These are phyloP conservation scores for Drosophila mulleri DNA, from an alignment of 2,888 invertebrate genomes.

Conservation along the genomic window DNA sequence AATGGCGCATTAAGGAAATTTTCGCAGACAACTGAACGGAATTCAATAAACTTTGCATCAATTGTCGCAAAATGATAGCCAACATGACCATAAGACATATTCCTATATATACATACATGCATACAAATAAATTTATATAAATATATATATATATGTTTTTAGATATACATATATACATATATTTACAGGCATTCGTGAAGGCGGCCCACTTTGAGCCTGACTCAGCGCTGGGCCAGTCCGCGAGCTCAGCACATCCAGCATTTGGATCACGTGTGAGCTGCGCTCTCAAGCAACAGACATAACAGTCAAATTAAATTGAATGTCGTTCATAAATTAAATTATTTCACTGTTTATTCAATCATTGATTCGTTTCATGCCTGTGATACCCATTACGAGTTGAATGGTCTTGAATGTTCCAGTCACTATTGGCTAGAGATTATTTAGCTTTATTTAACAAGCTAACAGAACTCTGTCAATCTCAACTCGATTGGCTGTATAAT, in stretches of 20 bases:
- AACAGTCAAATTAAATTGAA: slow-evolving; percentile 77
- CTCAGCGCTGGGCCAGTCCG: slow-evolving; percentile 13
- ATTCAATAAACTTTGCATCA: slow-evolving; percentile 75
- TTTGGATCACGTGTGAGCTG: slow-evolving; percentile 72
- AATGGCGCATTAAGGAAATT: slow-evolving; percentile 80
- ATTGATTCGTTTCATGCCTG: slow-evolving; percentile 6
- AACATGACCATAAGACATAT: slow-evolving; percentile 37
- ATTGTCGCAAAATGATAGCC: slow-evolving; percentile 55
- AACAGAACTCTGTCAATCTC: neutral
- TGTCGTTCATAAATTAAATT: slow-evolving; percentile 68
- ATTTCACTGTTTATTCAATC: slow-evolving; percentile 25
- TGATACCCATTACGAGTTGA: slow-evolving; percentile 18
- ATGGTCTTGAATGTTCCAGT: neutral
- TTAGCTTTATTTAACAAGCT: neutral
- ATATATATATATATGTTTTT: neutral
- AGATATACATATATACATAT: neutral
- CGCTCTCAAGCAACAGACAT: slow-evolving; percentile 62
- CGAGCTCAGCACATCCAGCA: slow-evolving; percentile 36
- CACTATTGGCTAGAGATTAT: neutral
- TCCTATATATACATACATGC: neutral
- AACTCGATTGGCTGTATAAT: neutral
- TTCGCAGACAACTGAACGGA: slow-evolving; percentile 78
- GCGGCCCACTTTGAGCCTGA: slow-evolving; percentile 50
- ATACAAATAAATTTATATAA: neutral
- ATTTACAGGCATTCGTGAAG: neutral